phyloP scores from a whole-genome alignment of 2,888 invertebrate genomes.

The Cryptocheilus praepositus region DNA sequence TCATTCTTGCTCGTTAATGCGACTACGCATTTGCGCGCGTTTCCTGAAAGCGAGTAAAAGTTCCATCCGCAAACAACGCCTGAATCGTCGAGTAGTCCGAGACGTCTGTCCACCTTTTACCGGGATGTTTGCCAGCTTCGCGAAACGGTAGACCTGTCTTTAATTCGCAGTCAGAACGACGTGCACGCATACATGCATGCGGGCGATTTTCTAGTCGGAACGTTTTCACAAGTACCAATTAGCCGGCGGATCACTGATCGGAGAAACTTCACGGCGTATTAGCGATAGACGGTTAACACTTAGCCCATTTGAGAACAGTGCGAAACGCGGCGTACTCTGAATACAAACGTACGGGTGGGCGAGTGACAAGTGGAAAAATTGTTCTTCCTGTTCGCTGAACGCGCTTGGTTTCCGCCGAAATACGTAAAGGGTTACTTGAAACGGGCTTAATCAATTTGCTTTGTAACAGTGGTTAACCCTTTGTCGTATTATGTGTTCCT shows the following conservation, averaged over 20 bases:
- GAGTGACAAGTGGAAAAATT: no score
- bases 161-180: no score
- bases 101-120: slow-evolving; percentile 16
- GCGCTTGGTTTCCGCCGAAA: no score
- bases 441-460: no score
- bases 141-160: no score
- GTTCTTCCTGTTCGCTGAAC: no score
- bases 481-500: no score
- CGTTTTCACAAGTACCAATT: slow-evolving; percentile 66
- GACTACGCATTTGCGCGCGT: slow-evolving; percentile 15
- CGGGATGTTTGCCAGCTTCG: slow-evolving; percentile 16
- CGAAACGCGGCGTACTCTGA: slow-evolving; percentile 14
- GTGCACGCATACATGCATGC: slow-evolving; percentile 19
- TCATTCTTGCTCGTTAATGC: slow-evolving; percentile 11
- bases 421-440: no score
- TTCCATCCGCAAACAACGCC: slow-evolving; percentile 17
- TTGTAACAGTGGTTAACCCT: no score
- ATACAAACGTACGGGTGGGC: no score
- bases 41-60: slow-evolving; percentile 41
- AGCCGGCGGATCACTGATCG: slow-evolving; percentile 60
- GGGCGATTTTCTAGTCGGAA: slow-evolving; percentile 39
- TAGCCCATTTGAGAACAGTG: slow-evolving; percentile 52
- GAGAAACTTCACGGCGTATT: slow-evolving; percentile 62
- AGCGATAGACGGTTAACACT: slow-evolving; percentile 56
- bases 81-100: background rate